phyloP scores from a whole-genome alignment of 2,888 invertebrate species.

The Chrysina gloriosa region DNA sequence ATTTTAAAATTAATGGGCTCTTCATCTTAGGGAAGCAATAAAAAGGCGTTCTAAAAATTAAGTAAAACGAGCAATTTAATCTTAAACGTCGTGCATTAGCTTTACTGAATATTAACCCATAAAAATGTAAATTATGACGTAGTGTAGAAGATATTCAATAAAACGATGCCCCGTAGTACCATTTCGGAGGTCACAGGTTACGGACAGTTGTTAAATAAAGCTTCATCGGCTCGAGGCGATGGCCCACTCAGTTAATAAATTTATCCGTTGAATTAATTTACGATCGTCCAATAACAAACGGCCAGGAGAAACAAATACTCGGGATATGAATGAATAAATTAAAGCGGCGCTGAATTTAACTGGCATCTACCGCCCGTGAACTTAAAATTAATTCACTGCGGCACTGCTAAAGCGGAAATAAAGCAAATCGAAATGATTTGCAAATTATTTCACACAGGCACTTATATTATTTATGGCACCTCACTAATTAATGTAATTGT shows the following conservation, averaged over 20 bases:
- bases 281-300: slow-evolving; percentile 59
- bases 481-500: slow-evolving; percentile 54
- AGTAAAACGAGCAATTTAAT: slow-evolving; percentile 1
- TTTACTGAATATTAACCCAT: slow-evolving; percentile 25
- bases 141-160: slow-evolving; percentile 28
- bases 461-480: slow-evolving; percentile 55
- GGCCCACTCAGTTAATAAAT: slow-evolving; percentile 54
- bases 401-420: slow-evolving; percentile 23
- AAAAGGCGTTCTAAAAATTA: slow-evolving; percentile 10
- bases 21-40: slow-evolving; percentile 6
- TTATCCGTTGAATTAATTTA: slow-evolving; percentile 59
- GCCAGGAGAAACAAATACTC: slow-evolving; percentile 57
- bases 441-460: slow-evolving; percentile 53
- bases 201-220: slow-evolving; percentile 34
- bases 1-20: slow-evolving; percentile 6
- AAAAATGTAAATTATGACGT: slow-evolving; percentile 31
- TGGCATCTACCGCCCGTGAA: slow-evolving; percentile 51
- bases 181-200: slow-evolving; percentile 36
- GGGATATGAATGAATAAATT: slow-evolving; percentile 57
- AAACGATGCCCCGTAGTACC: slow-evolving; percentile 12
- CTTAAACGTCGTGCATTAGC: slow-evolving; percentile 4
- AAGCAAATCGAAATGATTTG: slow-evolving; percentile 56
- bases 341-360: slow-evolving; percentile 54
- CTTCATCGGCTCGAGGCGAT: slow-evolving; percentile 34
- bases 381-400: slow-evolving; percentile 56